Evolutionary conservation across 2,888 invertebrate genomes (phyloP).

Genomic region (Thalpophila matura): DNA sequence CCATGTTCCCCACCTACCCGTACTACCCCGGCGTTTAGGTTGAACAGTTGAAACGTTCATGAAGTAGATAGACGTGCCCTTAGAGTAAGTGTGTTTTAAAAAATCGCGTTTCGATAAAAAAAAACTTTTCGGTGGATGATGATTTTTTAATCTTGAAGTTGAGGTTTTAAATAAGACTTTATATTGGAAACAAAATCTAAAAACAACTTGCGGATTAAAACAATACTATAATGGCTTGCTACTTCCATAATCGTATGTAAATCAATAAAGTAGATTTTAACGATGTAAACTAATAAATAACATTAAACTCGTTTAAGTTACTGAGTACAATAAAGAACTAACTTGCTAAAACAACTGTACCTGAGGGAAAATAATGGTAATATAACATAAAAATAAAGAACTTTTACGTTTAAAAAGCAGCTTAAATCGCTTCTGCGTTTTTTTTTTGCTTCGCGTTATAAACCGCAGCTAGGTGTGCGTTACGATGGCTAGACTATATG

Average conservation of each 20-base stretch:
- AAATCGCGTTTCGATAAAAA: constrained; percentile 4
- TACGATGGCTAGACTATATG: constrained; percentile 26
- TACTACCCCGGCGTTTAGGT: constrained; percentile 63
- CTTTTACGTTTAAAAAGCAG: constrained; percentile 18
- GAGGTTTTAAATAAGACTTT: constrained; percentile 8
- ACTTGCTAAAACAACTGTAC: constrained; percentile 58
- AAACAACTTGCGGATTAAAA: too few species aligned
- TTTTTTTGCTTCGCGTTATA: neutral
- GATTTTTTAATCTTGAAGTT: neutral
- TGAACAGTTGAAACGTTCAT: neutral
- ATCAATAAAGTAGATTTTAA: constrained; percentile 30
- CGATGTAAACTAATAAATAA: constrained; percentile 39
- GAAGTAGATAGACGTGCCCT: constrained; percentile 25
- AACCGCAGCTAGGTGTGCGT: constrained; percentile 13
- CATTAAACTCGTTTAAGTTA: constrained; percentile 29
- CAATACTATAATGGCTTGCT: constrained; percentile 1
- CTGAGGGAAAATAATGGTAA: constrained; percentile 48
- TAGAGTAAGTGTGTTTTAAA: constrained; percentile 14
- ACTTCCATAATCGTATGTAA: constrained; percentile 16
- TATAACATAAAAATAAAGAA: constrained; percentile 9
- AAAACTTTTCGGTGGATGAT: neutral
- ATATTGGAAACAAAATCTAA: neutral
- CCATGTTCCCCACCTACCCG: constrained; percentile 84
- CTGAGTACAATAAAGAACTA: constrained; percentile 61
- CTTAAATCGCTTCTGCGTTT: neutral